Conservation (phyloP, 2,888 invertebrate species). For the Mamestra brassicae region DNA sequence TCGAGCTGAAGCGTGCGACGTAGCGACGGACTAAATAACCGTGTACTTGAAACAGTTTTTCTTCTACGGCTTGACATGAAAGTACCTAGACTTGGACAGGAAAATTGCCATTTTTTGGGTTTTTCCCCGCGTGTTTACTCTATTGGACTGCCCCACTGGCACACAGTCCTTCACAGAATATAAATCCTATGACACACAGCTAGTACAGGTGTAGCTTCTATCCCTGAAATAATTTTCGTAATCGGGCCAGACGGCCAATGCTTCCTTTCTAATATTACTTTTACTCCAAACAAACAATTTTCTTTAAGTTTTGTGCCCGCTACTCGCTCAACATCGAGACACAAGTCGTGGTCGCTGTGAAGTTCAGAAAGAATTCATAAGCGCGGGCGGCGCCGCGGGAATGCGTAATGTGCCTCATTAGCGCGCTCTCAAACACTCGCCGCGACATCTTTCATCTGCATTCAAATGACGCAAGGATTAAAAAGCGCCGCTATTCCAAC, state of each 20-base stretch:
- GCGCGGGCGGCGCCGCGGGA: conserved; percentile 13
- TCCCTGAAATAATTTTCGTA: neutral
- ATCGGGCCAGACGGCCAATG: no score
- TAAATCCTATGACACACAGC: no score
- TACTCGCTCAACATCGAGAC: conserved; percentile 8
- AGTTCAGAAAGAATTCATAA: conserved; percentile 42
- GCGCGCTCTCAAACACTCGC: conserved; percentile 22
- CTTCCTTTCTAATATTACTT: neutral
- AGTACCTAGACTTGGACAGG: no score
- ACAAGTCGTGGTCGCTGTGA: neutral
- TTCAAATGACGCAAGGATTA: conserved; percentile 30
- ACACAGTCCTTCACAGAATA: no score
- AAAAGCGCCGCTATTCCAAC: conserved; percentile 13
- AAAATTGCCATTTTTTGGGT: neutral
- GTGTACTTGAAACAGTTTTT: neutral
- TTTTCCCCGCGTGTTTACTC: neutral
- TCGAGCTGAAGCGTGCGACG: conserved; percentile 7
- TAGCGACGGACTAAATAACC: neutral
- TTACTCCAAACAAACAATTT: neutral
- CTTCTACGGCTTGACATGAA: neutral
- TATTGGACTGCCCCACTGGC: no score
- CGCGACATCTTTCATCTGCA: conserved; percentile 38
- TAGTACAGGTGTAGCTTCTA: neutral
- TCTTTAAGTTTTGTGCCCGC: neutral
- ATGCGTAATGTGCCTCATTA: conserved; percentile 44